Conservation (phyloP, 2,888 invertebrate species). For the Sympetrum striolatum region DNA sequence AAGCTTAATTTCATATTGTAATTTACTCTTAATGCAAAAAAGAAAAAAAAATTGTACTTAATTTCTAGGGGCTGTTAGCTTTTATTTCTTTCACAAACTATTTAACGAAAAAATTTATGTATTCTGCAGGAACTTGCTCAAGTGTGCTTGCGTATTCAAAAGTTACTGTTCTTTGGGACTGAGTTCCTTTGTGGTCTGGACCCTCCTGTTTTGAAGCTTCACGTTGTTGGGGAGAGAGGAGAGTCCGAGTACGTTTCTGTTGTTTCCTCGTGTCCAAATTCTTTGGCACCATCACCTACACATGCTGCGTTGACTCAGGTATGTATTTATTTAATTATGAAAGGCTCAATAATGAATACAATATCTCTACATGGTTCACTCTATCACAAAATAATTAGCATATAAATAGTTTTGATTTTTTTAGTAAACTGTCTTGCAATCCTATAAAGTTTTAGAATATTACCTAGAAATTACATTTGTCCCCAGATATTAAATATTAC, state of each 20-base stretch:
- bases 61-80: too few species aligned
- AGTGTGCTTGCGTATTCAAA: slow-evolving; percentile 74
- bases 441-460: too few species aligned
- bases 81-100: background rate
- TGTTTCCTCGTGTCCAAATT: slow-evolving; percentile 62
- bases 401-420: too few species aligned
- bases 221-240: slow-evolving; percentile 42
- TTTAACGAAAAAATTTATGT: slow-evolving; percentile 44
- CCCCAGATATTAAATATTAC: too few species aligned
- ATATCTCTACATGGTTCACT: too few species aligned
- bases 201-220: slow-evolving; percentile 79
- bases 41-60: too few species aligned
- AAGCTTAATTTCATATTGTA: too few species aligned
- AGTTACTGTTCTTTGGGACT: slow-evolving; percentile 81
- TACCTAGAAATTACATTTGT: too few species aligned
- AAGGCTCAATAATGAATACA: too few species aligned
- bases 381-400: too few species aligned
- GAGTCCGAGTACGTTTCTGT: slow-evolving; percentile 71
- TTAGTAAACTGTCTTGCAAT: too few species aligned
- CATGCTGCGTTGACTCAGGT: background rate
- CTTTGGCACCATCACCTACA: slow-evolving; percentile 54
- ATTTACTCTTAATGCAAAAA: too few species aligned
- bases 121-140: slow-evolving; percentile 71
- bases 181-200: slow-evolving; percentile 86
- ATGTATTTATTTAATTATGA: background rate